phyloP scores from a whole-genome alignment of 92 coral and sea anemone genomes.

The Heliopora coerulea region DNA sequence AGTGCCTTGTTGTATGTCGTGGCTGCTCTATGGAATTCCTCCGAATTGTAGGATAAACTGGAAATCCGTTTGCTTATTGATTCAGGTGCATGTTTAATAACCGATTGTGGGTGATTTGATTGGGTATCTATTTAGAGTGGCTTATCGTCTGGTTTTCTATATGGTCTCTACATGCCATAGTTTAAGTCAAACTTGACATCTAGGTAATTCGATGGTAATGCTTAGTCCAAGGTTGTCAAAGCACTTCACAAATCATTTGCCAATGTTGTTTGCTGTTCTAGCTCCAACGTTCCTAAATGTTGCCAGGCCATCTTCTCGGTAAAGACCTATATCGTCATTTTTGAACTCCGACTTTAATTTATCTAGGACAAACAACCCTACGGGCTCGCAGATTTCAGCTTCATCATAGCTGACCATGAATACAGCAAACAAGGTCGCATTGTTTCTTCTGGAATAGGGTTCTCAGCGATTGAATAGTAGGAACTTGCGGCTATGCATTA shows the following conservation, averaged over 20 bases:
- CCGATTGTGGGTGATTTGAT: background rate
- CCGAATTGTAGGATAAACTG: background rate
- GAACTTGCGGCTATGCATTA: no score
- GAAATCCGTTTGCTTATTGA: background rate
- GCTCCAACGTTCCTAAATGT: constrained; percentile 6
- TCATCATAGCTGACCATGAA: no score
- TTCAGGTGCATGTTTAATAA: background rate
- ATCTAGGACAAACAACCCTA: no score
- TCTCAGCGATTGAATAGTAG: no score
- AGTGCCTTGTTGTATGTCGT: no score
- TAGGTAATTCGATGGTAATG: background rate
- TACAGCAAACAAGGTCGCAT: no score
- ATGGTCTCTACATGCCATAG: background rate
- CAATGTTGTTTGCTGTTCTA: constrained; percentile 2
- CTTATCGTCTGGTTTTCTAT: background rate
- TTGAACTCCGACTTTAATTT: no score
- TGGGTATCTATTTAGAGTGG: background rate
- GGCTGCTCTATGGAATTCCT: no score
- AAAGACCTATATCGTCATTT: background rate
- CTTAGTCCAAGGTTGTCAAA: no score
- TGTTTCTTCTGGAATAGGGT: no score
- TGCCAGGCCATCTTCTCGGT: constrained; percentile 22
- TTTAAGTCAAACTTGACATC: background rate
- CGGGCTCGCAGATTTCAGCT: no score
- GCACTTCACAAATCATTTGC: background rate